Base-by-base conservation (phyloP, 2,888 invertebrate genomes). In the Drosophila nr. fundita region DNA sequence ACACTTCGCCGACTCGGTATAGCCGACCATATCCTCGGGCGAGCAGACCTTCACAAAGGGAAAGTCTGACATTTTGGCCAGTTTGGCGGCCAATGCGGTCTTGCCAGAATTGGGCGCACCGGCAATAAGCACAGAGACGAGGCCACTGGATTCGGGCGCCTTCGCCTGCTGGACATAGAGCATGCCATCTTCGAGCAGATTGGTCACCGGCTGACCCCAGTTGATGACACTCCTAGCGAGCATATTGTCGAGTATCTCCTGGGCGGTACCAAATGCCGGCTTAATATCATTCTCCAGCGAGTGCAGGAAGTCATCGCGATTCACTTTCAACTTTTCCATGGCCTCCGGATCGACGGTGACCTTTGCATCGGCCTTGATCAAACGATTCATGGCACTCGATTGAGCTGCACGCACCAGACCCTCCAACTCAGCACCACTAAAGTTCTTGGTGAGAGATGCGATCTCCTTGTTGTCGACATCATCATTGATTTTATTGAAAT, bases 1-100 rank as follows among this genome's bases (percentile, higher is more conserved):
- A 93, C 99, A 99, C 93, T 99, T 99, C 36, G 99, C 97, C 7
- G 97, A 95, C 94, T 99, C 99, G 0, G 98, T 98, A 92, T 95
- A 99, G 10, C 99, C 99, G 80, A 99, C 96, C 98, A 99, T 98
- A 91, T 99, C 98, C 90, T 98, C 98, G 0, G 99, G 98, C 24
- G 98, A 97, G 94, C 98, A 98, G 21, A 98, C 97, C 94, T 99
- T 99, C 74, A 99, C 96, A 94, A 99, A 99, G 18, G 99, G 99
- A 94, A 99, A 99, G 93, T 99, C 99, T 0, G 99, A 99, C 92
- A 96, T 95, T 93, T 98, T 97, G n/a, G 99, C 99, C 80, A 99
- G 95, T 91, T 98, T 96, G 2, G 99, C 99, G 11, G 99, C 99
- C 70, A 99, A 93, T 0, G 99, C 99, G 0, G 99, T 98, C 94